Conservation (phyloP, 1,140 invertebrate species). For the Augochlora pura region DNA sequence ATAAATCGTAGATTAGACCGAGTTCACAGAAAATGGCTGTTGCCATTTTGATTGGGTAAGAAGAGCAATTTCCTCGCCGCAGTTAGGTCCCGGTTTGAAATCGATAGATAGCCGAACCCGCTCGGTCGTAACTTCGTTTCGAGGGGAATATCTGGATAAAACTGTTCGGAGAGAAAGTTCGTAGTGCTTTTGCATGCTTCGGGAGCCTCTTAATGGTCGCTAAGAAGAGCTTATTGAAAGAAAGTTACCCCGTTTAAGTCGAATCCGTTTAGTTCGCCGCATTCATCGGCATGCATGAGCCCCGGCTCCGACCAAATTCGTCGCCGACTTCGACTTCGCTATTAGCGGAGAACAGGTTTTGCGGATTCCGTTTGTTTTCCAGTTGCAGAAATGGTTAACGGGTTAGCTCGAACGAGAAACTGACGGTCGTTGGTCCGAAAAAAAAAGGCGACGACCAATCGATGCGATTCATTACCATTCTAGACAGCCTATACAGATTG, state of each 20-base stretch:
- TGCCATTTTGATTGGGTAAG: not conserved
- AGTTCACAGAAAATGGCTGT: too few species aligned
- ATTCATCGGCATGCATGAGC: slow-evolving; percentile 47
- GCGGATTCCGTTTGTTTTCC: too few species aligned
- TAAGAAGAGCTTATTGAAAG: slow-evolving; percentile 56
- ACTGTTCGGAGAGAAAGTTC: slow-evolving; percentile 33
- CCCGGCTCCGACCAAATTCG: not conserved
- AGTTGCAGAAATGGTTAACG: too few species aligned
- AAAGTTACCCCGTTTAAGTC: slow-evolving; percentile 57
- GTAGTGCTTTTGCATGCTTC: slow-evolving; percentile 42
- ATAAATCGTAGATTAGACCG: too few species aligned
- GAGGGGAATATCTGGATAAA: slow-evolving; percentile 44
- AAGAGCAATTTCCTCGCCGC: not conserved
- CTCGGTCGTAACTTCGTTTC: slow-evolving; percentile 43
- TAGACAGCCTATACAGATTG: too few species aligned
- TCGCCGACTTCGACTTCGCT: not conserved
- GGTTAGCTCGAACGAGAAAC: too few species aligned
- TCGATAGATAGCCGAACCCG: not conserved
- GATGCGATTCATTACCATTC: too few species aligned
- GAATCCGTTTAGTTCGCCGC: slow-evolving; percentile 44
- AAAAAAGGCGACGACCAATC: too few species aligned
- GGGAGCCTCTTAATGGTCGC: slow-evolving; percentile 49
- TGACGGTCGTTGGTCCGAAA: too few species aligned
- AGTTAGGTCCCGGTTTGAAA: not conserved
- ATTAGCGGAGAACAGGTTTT: too few species aligned